These are phyloP conservation scores for Egretta garzetta DNA, from an alignment of 2,113 vertebrate genomes.

Conservation along the genomic window DNA sequence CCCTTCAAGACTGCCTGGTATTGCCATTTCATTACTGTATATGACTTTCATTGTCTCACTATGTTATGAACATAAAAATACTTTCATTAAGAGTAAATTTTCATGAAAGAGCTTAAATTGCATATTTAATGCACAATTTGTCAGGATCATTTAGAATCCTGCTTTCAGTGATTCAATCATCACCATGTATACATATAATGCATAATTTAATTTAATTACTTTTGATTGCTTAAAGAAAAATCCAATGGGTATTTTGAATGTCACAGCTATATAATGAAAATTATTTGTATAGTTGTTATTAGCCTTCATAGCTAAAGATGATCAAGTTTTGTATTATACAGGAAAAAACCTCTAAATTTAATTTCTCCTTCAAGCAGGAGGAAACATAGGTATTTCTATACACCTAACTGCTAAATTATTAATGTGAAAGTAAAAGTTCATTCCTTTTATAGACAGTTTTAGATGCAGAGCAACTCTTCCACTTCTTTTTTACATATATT, in stretches of 20 bases:
- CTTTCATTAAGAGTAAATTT: slow-evolving; percentile 29
- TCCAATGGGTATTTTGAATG: neutral
- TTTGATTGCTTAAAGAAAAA: slow-evolving; percentile 29
- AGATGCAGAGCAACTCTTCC: neutral
- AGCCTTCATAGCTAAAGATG: neutral
- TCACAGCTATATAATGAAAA: neutral
- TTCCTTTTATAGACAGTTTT: neutral
- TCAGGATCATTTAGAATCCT: neutral
- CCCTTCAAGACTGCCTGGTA: neutral
- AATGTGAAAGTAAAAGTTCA: neutral
- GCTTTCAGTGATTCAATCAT: neutral
- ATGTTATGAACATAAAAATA: slow-evolving; percentile 13
- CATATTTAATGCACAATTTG: slow-evolving; percentile 33
- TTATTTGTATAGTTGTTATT: slow-evolving; percentile 6
- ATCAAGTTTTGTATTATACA: neutral
- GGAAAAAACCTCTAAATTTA: neutral
- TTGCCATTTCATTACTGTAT: neutral
- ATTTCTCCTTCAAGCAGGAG: neutral
- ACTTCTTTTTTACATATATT: neutral
- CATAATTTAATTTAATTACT: slow-evolving; percentile 41
- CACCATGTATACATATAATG: neutral
- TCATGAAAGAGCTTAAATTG: slow-evolving; percentile 17
- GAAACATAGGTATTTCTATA: neutral
- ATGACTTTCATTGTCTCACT: neutral
- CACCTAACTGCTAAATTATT: neutral